Base-by-base conservation (phyloP, 2,888 invertebrate species). In the Pristionchus maxplancki region DNA sequence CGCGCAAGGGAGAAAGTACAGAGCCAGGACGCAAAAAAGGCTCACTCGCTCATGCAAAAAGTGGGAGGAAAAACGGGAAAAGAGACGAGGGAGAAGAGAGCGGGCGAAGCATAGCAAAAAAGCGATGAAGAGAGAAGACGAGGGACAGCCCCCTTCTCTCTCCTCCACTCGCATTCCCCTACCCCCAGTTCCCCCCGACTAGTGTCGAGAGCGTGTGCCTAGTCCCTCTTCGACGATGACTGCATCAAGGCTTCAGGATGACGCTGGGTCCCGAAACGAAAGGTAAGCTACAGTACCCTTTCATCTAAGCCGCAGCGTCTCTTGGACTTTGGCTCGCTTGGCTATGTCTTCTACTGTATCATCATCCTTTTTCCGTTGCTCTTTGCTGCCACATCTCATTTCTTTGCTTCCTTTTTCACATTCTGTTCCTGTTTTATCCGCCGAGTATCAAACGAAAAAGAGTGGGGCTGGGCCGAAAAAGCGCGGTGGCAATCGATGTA, bases 91-190 rank as follows among this genome's bases (percentile, higher is more conserved):
- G 62, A 40, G 62, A 44, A 64, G 64, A 28, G 40, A 37, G 20
- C 15, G 64, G 62, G 64, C 50, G 85, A 85, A 34, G 64, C 31
- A 64, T 24, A 53, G 62, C n/a, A 37, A 64, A 78, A 40, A 78
- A 48, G 78, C 13, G 78, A 78, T 44, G 78, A 78, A 48, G 78
- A 78, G 44, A 11, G 28, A 44, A 28, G 82, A 82, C 53, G 82
- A 58, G 82, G 82, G 82, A 82, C 50, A 82, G 82, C 53, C 82
- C 82, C 53, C 82, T 48, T 50, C 81, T 34, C 37, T 71, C 71
- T 15, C 34, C 48, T 20, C 50, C 24, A 40, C 78, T 44, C 78
- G n/a, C 81, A 48, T 20, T 53, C 50, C 24, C 53, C 53, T 53
- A 40, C 50, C 37, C 81, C 81, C 53, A 31, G 78, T 78, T 13